Base-by-base conservation (phyloP, 1,140 invertebrate genomes). In the Battus philenor region DNA sequence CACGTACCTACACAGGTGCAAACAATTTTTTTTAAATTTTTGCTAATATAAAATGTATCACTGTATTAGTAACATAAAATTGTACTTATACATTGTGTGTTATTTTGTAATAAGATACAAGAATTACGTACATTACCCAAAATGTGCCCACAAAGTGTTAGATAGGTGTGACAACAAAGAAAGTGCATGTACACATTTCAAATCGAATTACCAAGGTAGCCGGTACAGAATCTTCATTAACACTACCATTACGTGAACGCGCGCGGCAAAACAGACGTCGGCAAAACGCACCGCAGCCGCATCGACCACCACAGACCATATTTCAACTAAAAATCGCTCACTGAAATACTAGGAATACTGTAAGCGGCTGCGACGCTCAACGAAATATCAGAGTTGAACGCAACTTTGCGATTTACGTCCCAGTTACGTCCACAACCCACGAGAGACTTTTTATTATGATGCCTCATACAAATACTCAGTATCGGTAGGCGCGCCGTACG, bases 201-300 rank as follows among this genome's bases (percentile, higher is more conserved):
- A 50, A 38, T 50, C 36, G 36, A 41, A 59, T 76, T 77, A 81
- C 77, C 77, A 66, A 56, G 10, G 72, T 72, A 22, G 71, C 59
- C 43, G 70, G 70, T 38, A 60, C 56, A 44, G 63, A 55, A 10
- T 75, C 66, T 50, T 66, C 60, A 22, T 45, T 49, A 38, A 59
- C 57, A 33, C 38, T 46, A 41, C 26, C 39, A 13, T 67, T 55
- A 0, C 59, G 46, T 1, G 60, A 55, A 6, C 52, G 61, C 9
- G 54, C 32, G 29, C 77, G 61, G 50, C 77, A 78, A 69, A 81
- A 77, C 13, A 78, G 44, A 29, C 69, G 69, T 7, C 65, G 59
- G 44, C 74, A 78, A 59, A 76, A 71, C 3, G 68, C 68, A 45
- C 72, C 56, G 41, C 77, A 81, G 13, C 66, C 62, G 44, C 72